A percentile compares a stretch with the other conserved stretches of the same genome.
Evolutionary conservation across 2,113 vertebrate genomes (phyloP).

Genomic region (Excalfactoria chinensis): DNA sequence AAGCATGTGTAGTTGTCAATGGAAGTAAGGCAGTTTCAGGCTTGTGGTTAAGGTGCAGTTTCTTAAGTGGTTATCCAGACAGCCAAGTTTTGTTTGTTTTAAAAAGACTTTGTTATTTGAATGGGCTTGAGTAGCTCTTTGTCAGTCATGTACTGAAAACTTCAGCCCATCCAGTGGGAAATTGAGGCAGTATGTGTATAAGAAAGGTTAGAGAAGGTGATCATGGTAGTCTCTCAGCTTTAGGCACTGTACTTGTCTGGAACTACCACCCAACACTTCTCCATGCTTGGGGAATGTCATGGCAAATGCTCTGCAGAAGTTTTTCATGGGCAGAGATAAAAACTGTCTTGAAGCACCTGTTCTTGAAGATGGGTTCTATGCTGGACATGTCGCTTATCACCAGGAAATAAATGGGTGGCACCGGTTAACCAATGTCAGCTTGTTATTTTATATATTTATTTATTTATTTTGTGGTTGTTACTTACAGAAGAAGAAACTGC

Average conservation of each 20-base stretch:
- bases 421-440: neutral
- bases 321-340: neutral
- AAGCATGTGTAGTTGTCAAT: neutral
- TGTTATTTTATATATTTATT: too few relatives aligned
- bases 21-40: neutral
- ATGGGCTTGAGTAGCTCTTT: neutral
- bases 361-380: neutral
- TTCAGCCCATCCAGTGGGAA: neutral
- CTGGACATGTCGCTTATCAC: neutral
- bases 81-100: neutral
- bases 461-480: neutral
- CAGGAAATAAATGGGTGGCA: neutral
- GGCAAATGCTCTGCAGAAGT: neutral
- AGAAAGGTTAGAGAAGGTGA: neutral
- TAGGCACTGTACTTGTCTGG: neutral
- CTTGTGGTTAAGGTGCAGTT: neutral
- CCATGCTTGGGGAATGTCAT: neutral
- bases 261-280: neutral
- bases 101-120: neutral
- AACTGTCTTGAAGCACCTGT: neutral
- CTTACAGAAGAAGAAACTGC: neutral
- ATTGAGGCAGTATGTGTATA: neutral
- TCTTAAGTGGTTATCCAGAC: neutral
- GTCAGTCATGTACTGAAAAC: neutral
- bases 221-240: neutral